Evolutionary conservation across 2,888 invertebrate genomes (phyloP).

Genomic region (Drosophila prolongata): DNA sequence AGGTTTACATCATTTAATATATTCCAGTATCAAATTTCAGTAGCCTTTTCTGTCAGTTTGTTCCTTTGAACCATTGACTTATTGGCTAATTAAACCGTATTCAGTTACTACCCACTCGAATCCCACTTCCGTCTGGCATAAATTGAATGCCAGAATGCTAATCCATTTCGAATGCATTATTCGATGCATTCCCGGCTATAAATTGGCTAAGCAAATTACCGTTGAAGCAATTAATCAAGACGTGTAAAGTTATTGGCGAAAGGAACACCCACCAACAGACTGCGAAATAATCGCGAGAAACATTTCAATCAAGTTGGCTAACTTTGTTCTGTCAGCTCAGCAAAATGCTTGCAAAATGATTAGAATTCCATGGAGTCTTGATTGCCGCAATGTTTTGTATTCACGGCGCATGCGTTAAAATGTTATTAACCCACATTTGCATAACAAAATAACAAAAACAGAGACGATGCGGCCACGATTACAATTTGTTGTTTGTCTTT

Average conservation of each 20-base stretch:
- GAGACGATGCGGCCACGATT: constrained; percentile 47
- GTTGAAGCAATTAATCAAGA: constrained; percentile 59
- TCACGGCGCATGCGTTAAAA: constrained; percentile 69
- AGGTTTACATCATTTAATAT: constrained; percentile 1
- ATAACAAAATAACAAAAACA: constrained; percentile 54
- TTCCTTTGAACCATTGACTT: background rate
- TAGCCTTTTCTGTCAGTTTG: constrained; percentile 5
- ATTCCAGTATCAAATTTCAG: constrained; percentile 1
- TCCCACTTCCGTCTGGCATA: constrained; percentile 51
- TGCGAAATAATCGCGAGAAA: constrained; percentile 14
- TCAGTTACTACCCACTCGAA: constrained; percentile 12
- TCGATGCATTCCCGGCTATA: constrained; percentile 44
- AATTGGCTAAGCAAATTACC: constrained; percentile 49
- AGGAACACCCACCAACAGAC: constrained; percentile 23
- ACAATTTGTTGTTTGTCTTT: constrained; percentile 56
- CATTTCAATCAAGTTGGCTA: constrained; percentile 27
- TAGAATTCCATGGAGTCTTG: constrained; percentile 44
- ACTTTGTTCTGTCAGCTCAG: constrained; percentile 9
- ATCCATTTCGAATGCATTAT: constrained; percentile 51
- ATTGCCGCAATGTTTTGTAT: constrained; percentile 43
- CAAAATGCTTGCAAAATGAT: constrained; percentile 35
- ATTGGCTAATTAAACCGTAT: constrained; percentile 21
- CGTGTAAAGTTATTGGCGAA: constrained; percentile 15
- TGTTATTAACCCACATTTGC: constrained; percentile 78
- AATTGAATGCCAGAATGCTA: constrained; percentile 36